Evolutionary conservation across 2,797 vertebrate genomes (phyloP).

Genomic region (Dipus sagitta): DNA sequence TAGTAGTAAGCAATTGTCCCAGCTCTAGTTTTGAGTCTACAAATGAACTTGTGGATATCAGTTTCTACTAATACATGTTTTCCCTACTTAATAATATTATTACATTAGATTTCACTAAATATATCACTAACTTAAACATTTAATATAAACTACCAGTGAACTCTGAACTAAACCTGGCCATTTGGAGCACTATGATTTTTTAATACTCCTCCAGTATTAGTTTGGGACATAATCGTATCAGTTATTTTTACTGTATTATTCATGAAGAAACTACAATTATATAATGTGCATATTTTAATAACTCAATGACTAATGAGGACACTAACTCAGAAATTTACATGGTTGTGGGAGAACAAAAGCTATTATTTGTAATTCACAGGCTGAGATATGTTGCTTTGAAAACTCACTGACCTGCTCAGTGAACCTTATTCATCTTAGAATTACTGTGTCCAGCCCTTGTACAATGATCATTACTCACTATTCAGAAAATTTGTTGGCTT

Average conservation of each 20-base stretch:
- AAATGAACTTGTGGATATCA: not conserved
- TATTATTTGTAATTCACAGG: not conserved
- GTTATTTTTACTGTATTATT: not conserved
- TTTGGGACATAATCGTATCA: not conserved
- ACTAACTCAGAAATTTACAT: not conserved
- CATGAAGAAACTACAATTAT: not conserved
- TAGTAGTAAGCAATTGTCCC: not conserved
- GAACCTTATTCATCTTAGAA: constrained; percentile 8
- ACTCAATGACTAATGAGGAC: not conserved
- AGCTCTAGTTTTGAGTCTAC: not conserved
- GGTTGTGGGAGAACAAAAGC: not conserved
- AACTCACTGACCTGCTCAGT: not conserved
- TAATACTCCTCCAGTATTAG: not conserved
- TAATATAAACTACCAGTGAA: not conserved
- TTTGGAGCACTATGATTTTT: not conserved
- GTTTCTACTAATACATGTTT: not conserved
- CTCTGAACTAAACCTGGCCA: not conserved
- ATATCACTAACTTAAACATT: not conserved
- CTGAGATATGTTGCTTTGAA: not conserved
- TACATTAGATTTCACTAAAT: not conserved
- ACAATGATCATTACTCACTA: not conserved
- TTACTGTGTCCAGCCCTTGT: not conserved
- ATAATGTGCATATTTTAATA: not conserved
- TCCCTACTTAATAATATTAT: not conserved
- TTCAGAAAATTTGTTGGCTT: not conserved